Percentiles rank a stretch among this genome's conserved stretches.
phyloP scores from a whole-genome alignment of 2,797 vertebrate genomes.

The Ceyx erithaca region DNA sequence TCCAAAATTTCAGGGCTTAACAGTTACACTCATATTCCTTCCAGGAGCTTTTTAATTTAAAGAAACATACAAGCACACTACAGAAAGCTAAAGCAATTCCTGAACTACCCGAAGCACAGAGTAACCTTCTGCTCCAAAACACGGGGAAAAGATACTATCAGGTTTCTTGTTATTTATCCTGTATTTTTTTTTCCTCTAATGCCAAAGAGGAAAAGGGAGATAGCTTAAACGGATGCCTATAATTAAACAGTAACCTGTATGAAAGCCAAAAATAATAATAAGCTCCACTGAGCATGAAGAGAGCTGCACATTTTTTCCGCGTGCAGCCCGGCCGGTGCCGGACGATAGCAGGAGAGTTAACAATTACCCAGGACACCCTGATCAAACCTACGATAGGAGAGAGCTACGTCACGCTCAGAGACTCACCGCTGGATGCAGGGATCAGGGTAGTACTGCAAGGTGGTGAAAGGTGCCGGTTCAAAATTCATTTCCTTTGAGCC shows the following conservation, averaged over 20 bases:
- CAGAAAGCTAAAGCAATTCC: neutral
- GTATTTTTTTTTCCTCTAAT: neutral
- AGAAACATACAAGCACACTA: neutral
- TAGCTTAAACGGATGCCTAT: constrained; percentile 64
- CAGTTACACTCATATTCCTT: neutral
- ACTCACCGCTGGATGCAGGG: constrained; percentile 96
- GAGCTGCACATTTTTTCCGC: constrained; percentile 36
- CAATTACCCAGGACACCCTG: constrained; percentile 48
- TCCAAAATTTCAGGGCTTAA: neutral
- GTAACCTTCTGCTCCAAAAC: constrained; percentile 12
- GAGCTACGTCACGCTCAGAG: constrained; percentile 42
- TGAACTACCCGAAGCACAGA: neutral
- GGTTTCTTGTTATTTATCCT: constrained; percentile 6
- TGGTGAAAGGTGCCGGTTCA: constrained; percentile 85
- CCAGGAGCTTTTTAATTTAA: neutral
- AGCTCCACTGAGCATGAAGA: constrained; percentile 67
- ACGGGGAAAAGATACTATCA: constrained; percentile 26
- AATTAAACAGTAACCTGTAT: constrained; percentile 68
- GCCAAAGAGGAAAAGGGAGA: constrained; percentile 58
- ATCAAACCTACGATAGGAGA: constrained; percentile 51
- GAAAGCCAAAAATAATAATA: constrained; percentile 71
- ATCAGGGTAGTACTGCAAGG: constrained; percentile 92
- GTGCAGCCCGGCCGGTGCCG: constrained; percentile 62
- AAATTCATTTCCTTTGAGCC: constrained; percentile 87
- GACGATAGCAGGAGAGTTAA: constrained; percentile 58